Evolutionary conservation across 2,113 vertebrate genomes (phyloP).

Genomic region (Peromyscus californicus): DNA sequence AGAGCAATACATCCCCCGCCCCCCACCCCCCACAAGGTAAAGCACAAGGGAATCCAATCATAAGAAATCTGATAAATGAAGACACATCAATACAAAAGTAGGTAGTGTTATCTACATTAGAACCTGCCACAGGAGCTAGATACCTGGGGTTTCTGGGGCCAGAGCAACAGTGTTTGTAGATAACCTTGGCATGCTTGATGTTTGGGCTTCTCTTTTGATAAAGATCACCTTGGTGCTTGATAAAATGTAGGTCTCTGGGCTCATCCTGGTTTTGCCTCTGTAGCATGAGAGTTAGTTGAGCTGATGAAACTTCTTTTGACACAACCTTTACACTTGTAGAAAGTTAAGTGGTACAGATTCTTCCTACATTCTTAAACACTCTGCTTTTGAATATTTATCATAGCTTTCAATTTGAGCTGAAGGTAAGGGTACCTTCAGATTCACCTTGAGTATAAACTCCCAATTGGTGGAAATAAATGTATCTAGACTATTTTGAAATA

Average conservation of each 20-base stretch:
- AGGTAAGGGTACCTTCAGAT: constrained; percentile 10
- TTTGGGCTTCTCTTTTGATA: background rate
- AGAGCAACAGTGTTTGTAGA: background rate
- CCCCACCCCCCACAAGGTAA: background rate
- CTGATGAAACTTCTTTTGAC: constrained; percentile 28
- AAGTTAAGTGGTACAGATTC: constrained; percentile 26
- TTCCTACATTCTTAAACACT: constrained; percentile 37
- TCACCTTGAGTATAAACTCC: background rate
- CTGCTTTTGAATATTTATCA: background rate
- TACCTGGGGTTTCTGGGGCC: background rate
- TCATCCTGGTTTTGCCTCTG: background rate
- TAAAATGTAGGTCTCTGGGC: background rate
- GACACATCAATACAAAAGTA: background rate
- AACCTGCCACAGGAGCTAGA: background rate
- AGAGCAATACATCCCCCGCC: background rate
- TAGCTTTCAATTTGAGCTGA: background rate
- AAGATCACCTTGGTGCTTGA: background rate
- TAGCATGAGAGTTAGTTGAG: background rate
- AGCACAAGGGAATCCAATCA: background rate
- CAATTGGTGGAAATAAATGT: background rate
- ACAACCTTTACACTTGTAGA: constrained; percentile 24
- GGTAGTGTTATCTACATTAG: background rate
- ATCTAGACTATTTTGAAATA: constrained; percentile 10
- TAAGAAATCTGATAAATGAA: background rate
- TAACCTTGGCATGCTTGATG: background rate